phyloP scores from a whole-genome alignment of 1,140 invertebrate species.

The Sogatella furcifera region DNA sequence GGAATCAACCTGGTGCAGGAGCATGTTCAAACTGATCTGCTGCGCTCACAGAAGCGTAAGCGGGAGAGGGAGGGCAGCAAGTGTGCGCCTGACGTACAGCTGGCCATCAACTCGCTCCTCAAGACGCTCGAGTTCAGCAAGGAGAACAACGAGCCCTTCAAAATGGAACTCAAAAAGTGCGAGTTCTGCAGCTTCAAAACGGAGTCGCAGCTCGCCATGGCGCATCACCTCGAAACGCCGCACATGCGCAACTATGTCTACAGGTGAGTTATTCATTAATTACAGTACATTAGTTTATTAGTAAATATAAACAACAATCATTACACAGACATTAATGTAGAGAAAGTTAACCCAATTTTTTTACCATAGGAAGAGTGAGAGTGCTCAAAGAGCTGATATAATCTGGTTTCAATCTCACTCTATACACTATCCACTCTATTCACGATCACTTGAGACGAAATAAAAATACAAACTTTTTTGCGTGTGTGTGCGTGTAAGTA shows the following conservation, averaged over 20 bases:
- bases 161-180: slow-evolving; percentile 70
- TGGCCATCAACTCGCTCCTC: slow-evolving; percentile 64
- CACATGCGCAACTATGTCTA: slow-evolving; percentile 81
- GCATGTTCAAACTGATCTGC: slow-evolving; percentile 80
- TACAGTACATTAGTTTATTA: too few relatives aligned
- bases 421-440: too few relatives aligned
- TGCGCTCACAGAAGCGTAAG: slow-evolving; percentile 78
- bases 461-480: too few relatives aligned
- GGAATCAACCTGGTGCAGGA: slow-evolving; percentile 86
- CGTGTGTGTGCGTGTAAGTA: too few relatives aligned
- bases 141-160: slow-evolving; percentile 78
- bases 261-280: slow-evolving; percentile 7
- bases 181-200: slow-evolving; percentile 88
- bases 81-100: slow-evolving; percentile 54
- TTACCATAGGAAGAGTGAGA: too few relatives aligned
- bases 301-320: too few relatives aligned
- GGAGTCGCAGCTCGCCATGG: slow-evolving; percentile 76
- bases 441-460: too few relatives aligned
- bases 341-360: too few relatives aligned
- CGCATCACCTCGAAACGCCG: slow-evolving; percentile 82
- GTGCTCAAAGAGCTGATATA: too few relatives aligned
- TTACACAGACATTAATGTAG: too few relatives aligned
- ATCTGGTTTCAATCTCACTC: too few relatives aligned
- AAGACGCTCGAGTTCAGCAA: slow-evolving; percentile 80
- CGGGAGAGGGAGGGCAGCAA: slow-evolving; percentile 49